Percentiles rank a stretch among this genome's conserved stretches.
phyloP scores from a whole-genome alignment of 2,113 vertebrate species.

The Brienomyrus brachyistius region DNA sequence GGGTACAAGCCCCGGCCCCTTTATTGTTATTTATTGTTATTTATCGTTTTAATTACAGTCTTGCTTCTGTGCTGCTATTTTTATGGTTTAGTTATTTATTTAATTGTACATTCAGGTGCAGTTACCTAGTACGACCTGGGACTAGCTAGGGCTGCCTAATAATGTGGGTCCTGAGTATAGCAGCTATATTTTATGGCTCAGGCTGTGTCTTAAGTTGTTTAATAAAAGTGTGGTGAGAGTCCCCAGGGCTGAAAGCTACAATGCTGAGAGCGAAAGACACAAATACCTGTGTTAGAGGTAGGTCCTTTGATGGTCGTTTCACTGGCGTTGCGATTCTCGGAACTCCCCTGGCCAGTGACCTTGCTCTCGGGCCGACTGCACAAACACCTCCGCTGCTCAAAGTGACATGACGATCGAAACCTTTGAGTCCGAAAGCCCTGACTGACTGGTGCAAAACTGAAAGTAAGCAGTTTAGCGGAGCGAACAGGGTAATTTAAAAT shows the following conservation, averaged over 20 bases:
- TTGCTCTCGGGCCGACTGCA: not conserved
- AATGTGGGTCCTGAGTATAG: not conserved
- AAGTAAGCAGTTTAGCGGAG: not conserved
- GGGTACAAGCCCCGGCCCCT: not conserved
- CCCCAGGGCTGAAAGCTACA: not conserved
- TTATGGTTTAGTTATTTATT: not conserved
- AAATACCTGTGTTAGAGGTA: not conserved
- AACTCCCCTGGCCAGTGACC: not conserved
- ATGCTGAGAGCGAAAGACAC: not conserved
- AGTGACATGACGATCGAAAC: not conserved
- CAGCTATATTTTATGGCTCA: not conserved
- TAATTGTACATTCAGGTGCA: not conserved
- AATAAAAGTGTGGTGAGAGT: not conserved
- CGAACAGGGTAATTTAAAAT: conserved; percentile 2
- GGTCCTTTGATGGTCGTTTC: not conserved
- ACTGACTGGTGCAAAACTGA: not conserved
- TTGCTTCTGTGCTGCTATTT: not conserved
- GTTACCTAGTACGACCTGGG: not conserved
- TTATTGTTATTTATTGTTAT: not conserved
- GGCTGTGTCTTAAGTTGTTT: not conserved
- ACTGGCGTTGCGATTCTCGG: not conserved
- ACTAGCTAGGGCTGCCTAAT: not conserved
- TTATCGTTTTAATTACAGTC: not conserved
- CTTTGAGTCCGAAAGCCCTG: not conserved
- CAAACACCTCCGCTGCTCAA: not conserved